Evolutionary conservation across 2,888 invertebrate species (phyloP).

Genomic region (Philaethria dido): DNA sequence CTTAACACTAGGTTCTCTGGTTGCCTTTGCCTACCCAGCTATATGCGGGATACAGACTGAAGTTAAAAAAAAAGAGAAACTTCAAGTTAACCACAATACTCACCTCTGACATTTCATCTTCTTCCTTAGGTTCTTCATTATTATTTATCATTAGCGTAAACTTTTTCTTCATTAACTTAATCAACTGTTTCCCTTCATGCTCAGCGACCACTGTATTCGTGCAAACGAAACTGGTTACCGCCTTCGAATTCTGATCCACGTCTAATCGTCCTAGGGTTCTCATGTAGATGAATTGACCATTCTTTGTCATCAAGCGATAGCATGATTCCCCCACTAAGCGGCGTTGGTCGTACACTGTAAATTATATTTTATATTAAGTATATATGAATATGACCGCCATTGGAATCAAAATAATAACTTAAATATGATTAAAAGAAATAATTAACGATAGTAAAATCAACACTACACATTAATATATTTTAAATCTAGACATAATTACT

Average conservation of each 20-base stretch:
- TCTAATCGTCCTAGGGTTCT: conserved; percentile 92
- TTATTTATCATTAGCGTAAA: conserved; percentile 84
- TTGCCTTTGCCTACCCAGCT: too few species aligned
- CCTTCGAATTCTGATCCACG: conserved; percentile 87
- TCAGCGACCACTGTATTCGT: conserved; percentile 90
- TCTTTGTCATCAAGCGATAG: conserved; percentile 91
- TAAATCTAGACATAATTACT: too few species aligned
- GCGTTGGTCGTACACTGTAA: conserved; percentile 89
- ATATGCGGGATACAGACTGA: too few species aligned
- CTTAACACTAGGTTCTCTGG: too few species aligned
- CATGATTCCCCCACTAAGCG: conserved; percentile 92
- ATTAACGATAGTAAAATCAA: too few species aligned
- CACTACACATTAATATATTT: too few species aligned
- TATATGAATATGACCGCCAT: not conserved
- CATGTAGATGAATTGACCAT: conserved; percentile 91
- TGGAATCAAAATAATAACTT: not conserved
- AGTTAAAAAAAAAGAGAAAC: not conserved
- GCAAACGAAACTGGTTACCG: conserved; percentile 92
- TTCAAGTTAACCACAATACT: conserved; percentile 11
- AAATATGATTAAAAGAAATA: too few species aligned
- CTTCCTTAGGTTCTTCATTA: conserved; percentile 47
- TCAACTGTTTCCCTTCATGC: conserved; percentile 87
- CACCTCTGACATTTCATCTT: conserved; percentile 52
- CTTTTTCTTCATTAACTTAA: conserved; percentile 89
- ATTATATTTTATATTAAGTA: conserved; percentile 7